Conservation (phyloP, 2,113 vertebrate species). For the Octodon degus region DNA sequence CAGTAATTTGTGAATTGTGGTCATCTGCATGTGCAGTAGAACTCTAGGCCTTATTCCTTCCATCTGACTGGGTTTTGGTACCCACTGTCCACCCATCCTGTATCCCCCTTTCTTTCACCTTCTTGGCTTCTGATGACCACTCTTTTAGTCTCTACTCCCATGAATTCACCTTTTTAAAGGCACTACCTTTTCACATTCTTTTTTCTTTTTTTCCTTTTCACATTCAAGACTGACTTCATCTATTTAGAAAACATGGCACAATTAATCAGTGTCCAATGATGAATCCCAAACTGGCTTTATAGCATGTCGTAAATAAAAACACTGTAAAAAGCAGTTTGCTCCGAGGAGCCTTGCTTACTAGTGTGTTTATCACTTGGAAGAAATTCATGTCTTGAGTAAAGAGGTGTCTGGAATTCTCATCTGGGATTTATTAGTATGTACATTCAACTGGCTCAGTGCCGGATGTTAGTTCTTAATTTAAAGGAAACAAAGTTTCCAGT, state of each 20-base stretch:
- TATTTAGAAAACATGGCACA: conserved; percentile 45
- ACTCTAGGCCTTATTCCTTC: neutral
- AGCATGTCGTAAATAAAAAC: neutral
- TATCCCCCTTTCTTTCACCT: neutral
- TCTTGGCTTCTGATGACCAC: neutral
- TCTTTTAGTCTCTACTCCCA: neutral
- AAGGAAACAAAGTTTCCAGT: conserved; percentile 44
- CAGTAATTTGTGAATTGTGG: too few relatives aligned
- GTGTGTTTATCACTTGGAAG: conserved; percentile 4
- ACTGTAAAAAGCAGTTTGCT: neutral
- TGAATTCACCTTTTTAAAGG: neutral
- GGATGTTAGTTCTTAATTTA: conserved; percentile 61
- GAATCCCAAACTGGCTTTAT: neutral
- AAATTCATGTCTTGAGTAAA: conserved; percentile 4
- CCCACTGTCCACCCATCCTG: too few relatives aligned
- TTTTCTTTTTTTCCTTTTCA: neutral
- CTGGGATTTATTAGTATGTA: conserved; percentile 59
- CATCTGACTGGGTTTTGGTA: neutral
- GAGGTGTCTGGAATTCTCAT: conserved; percentile 67
- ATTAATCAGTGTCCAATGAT: neutral
- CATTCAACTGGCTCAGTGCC: conserved; percentile 28
- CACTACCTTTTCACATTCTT: neutral
- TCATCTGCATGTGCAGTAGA: neutral
- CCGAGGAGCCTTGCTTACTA: neutral
- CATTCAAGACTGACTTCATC: conserved; percentile 1